Evolutionary conservation across 2,113 vertebrate species (phyloP).

Genomic region (Montifringilla adamsi): DNA sequence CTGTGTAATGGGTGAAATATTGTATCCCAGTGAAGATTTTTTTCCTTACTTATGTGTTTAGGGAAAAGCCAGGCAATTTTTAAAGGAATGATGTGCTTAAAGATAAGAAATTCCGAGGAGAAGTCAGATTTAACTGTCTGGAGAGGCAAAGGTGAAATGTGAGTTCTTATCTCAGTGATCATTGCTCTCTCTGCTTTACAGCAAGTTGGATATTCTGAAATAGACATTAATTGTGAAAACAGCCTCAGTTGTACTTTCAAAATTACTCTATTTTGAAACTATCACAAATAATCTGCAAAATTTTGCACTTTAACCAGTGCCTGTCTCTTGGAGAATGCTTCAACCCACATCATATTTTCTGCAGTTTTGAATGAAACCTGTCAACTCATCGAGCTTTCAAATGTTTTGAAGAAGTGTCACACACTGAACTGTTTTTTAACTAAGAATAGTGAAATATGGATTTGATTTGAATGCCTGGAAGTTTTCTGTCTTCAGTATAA

Average conservation of each 20-base stretch:
- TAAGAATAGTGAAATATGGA: background rate
- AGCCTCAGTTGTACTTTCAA: background rate
- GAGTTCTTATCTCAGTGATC: background rate
- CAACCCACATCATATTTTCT: background rate
- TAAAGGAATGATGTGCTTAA: background rate
- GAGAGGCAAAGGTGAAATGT: background rate
- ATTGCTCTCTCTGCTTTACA: background rate
- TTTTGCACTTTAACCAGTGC: background rate
- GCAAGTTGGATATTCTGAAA: background rate
- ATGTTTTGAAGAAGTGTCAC: background rate
- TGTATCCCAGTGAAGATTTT: background rate
- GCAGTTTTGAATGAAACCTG: background rate
- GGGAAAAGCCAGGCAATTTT: background rate
- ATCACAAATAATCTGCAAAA: background rate
- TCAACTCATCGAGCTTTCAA: background rate
- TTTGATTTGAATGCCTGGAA: background rate
- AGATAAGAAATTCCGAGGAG: background rate
- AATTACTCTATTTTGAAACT: background rate
- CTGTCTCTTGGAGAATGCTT: background rate
- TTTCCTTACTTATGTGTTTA: background rate
- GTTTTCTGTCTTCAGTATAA: background rate
- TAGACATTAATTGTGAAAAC: background rate
- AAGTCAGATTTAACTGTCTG: background rate
- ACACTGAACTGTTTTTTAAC: background rate
- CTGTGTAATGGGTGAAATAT: background rate